These are phyloP conservation scores for Neodiprion pinetum DNA, from an alignment of 1,140 invertebrate species.

Conservation along the genomic window DNA sequence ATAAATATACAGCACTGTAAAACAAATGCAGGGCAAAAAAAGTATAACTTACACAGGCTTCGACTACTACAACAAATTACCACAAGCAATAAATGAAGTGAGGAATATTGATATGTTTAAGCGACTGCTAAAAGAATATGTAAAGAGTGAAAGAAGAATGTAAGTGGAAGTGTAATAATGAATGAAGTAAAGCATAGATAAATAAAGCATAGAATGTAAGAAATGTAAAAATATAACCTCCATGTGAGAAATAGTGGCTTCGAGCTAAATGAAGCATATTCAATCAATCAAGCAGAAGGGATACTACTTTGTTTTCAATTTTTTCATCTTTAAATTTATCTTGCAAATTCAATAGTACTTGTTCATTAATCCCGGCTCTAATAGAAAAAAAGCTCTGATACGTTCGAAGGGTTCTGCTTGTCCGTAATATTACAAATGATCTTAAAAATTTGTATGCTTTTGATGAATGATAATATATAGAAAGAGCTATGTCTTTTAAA, in stretches of 20 bases:
- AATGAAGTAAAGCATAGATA: too few relatives aligned
- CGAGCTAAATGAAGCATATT: too few relatives aligned
- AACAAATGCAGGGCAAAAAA: neutral
- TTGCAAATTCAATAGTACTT: neutral
- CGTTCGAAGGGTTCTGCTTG: neutral
- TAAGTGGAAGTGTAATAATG: too few relatives aligned
- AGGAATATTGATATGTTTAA: slow-evolving; percentile 1
- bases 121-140: slow-evolving; percentile 11
- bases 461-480: neutral
- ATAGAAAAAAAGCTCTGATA: neutral
- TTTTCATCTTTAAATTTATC: neutral
- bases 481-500: neutral
- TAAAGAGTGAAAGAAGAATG: neutral
- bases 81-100: slow-evolving; percentile 10
- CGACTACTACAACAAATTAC: slow-evolving; percentile 19
- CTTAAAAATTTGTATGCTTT: neutral
- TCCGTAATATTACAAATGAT: neutral
- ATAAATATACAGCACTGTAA: neutral
- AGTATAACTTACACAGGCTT: slow-evolving; percentile 19
- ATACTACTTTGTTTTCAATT: neutral
- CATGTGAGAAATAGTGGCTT: too few relatives aligned
- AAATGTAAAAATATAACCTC: too few relatives aligned
- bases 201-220: too few relatives aligned
- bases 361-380: neutral
- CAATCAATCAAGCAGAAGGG: neutral